These are phyloP conservation scores for Mormyrops boulengeri DNA, from an alignment of 2,797 vertebrate species.

Conservation along the genomic window DNA sequence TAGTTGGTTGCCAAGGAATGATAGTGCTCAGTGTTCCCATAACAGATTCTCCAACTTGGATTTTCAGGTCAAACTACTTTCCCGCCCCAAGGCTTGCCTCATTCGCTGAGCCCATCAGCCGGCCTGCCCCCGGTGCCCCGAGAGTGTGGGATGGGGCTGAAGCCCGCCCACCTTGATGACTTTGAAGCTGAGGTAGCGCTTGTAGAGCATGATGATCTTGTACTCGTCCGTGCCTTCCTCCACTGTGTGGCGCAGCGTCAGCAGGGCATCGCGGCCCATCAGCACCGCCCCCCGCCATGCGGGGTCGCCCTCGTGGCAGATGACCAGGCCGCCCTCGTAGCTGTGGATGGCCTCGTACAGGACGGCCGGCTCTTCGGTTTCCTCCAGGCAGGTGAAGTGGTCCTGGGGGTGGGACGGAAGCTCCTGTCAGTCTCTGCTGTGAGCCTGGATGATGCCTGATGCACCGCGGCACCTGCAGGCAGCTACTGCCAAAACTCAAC, in stretches of 20 bases:
- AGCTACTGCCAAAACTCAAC: background rate
- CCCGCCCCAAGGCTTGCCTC: background rate
- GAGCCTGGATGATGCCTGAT: background rate
- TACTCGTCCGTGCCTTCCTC: slow-evolving; percentile 93
- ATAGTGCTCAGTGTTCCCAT: background rate
- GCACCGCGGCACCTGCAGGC: background rate
- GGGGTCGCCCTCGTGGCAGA: slow-evolving; percentile 92
- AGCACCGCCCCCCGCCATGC: slow-evolving; percentile 88
- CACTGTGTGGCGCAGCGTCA: slow-evolving; percentile 86
- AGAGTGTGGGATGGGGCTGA: background rate
- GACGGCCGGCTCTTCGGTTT: slow-evolving; percentile 83
- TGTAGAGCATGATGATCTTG: slow-evolving; percentile 97
- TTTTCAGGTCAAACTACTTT: background rate
- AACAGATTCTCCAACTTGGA: background rate
- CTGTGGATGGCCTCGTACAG: slow-evolving; percentile 84
- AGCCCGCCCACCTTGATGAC: slow-evolving; percentile 82
- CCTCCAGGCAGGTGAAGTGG: slow-evolving; percentile 95
- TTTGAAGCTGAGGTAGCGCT: slow-evolving; percentile 90
- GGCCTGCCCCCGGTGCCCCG: background rate
- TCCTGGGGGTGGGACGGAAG: slow-evolving; percentile 57
- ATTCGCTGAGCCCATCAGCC: background rate
- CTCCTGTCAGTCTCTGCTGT: background rate
- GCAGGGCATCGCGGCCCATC: slow-evolving; percentile 83
- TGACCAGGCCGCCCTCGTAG: slow-evolving; percentile 84
- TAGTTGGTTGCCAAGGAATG: background rate